Conservation (phyloP, 2,888 invertebrate species). For the Magallana nippona region DNA sequence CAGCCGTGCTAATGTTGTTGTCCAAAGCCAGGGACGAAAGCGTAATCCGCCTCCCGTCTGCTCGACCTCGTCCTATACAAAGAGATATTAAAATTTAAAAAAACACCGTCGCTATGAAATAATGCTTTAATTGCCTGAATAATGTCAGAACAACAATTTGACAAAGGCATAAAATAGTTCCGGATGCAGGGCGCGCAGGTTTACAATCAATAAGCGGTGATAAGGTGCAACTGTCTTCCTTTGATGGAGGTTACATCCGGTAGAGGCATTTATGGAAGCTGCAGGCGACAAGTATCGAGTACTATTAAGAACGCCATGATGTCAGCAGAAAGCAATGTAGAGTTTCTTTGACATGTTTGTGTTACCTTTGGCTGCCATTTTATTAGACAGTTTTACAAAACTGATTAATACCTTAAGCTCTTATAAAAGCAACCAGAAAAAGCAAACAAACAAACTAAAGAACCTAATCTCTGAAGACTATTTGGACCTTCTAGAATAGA, state of each 20-base stretch:
- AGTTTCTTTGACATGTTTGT: too few relatives aligned
- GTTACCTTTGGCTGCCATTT: too few relatives aligned
- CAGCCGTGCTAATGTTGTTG: constrained; percentile 67
- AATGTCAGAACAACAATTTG: neutral
- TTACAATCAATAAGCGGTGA: neutral
- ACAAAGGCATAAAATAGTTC: constrained; percentile 15
- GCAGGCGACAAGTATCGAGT: too few relatives aligned
- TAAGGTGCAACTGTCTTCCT: neutral
- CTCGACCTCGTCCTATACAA: constrained; percentile 53
- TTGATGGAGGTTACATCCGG: neutral
- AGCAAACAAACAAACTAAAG: too few relatives aligned
- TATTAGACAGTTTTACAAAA: too few relatives aligned
- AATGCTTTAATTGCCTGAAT: neutral
- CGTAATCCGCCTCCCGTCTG: constrained; percentile 67
- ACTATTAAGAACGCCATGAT: neutral
- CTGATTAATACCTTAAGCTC: too few relatives aligned
- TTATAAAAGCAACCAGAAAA: too few relatives aligned
- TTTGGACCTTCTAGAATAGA: too few relatives aligned
- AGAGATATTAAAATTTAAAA: neutral
- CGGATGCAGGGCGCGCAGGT: neutral
- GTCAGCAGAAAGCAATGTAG: too few relatives aligned
- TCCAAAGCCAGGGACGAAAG: constrained; percentile 71
- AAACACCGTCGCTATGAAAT: neutral
- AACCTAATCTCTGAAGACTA: too few relatives aligned
- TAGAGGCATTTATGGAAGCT: neutral